A percentile compares a stretch with the other conserved stretches of the same genome.
phyloP scores from a whole-genome alignment of 2,797 vertebrate genomes.

The Xenopus petersii region DNA sequence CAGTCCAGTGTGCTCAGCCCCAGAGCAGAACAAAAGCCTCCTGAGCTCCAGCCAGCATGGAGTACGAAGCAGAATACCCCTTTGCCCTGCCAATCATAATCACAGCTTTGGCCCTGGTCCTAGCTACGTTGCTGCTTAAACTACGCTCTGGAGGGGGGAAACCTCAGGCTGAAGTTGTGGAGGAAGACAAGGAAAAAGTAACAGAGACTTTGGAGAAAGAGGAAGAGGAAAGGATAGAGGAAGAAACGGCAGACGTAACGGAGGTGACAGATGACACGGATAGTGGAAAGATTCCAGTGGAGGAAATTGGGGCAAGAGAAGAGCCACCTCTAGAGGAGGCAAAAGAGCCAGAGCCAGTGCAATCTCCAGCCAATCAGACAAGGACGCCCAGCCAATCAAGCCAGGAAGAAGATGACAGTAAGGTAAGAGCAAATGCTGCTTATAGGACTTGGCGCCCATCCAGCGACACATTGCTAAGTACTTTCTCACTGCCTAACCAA shows the following conservation, averaged over 20 bases:
- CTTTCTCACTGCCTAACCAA: not conserved
- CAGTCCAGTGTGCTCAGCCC: no score
- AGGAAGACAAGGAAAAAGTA: constrained; percentile 20
- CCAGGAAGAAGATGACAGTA: constrained; percentile 46
- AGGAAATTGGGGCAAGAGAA: constrained; percentile 54
- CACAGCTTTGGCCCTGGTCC: constrained; percentile 72
- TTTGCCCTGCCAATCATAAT: constrained; percentile 72
- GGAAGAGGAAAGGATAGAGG: not conserved
- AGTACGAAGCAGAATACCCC: constrained; percentile 63
- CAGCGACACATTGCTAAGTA: no score
- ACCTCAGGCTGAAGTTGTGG: constrained; percentile 30
- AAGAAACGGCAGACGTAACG: constrained; percentile 11
- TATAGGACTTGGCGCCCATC: no score
- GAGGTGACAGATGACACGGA: constrained; percentile 4
- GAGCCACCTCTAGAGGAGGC: constrained; percentile 55
- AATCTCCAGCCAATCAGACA: constrained; percentile 27
- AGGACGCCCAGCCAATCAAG: constrained; percentile 9
- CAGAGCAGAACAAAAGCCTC: constrained; percentile 30
- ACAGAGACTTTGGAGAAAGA: constrained; percentile 16
- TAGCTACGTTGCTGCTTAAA: constrained; percentile 68
- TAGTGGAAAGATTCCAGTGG: constrained; percentile 51
- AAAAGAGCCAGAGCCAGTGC: constrained; percentile 17
- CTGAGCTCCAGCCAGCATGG: constrained; percentile 61
- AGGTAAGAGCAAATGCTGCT: constrained; percentile 47
- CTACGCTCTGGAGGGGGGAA: constrained; percentile 51